Percentiles rank a stretch among this genome's conserved stretches.
Evolutionary conservation across 2,888 invertebrate species (phyloP).

Genomic region (Cephus pulcher): DNA sequence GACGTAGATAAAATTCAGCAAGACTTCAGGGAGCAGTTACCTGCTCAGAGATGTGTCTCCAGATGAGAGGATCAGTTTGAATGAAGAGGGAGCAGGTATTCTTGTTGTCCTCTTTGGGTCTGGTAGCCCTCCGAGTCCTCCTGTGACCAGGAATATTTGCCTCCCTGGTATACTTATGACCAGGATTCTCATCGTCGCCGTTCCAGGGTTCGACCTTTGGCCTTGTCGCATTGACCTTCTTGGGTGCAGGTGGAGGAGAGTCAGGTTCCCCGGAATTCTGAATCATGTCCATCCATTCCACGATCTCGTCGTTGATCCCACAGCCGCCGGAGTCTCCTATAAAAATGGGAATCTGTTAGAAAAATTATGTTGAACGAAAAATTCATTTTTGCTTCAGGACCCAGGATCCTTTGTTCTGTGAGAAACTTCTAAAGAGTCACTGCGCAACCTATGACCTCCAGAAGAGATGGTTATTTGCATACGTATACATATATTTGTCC

Average conservation of each 20-base stretch:
- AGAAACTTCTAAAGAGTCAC: neutral
- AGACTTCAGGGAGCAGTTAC: slow-evolving; percentile 68
- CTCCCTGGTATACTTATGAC: slow-evolving; percentile 83
- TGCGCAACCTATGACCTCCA: neutral
- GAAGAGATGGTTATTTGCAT: neutral
- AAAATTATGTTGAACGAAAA: neutral
- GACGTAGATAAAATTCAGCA: neutral
- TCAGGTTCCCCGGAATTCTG: slow-evolving; percentile 76
- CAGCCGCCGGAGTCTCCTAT: slow-evolving; percentile 88
- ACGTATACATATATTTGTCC: too few relatives aligned
- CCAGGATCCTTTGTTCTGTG: neutral
- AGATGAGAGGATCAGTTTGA: slow-evolving; percentile 98
- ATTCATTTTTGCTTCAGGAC: neutral
- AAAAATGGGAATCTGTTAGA: slow-evolving; percentile 22
- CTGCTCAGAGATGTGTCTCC: slow-evolving; percentile 91
- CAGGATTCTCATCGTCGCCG: slow-evolving; percentile 67
- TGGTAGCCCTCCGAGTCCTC: slow-evolving; percentile 70
- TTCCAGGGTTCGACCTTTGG: slow-evolving; percentile 48
- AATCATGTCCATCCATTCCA: slow-evolving; percentile 92
- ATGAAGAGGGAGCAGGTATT: slow-evolving; percentile 96
- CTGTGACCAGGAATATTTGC: slow-evolving; percentile 73
- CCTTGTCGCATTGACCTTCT: slow-evolving; percentile 37
- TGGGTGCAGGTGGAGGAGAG: slow-evolving; percentile 42
- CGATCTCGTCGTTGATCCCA: slow-evolving; percentile 87
- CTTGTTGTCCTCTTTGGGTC: slow-evolving; percentile 77